phyloP scores from a whole-genome alignment of 1,140 invertebrate genomes.

The Drosophila aff. region DNA sequence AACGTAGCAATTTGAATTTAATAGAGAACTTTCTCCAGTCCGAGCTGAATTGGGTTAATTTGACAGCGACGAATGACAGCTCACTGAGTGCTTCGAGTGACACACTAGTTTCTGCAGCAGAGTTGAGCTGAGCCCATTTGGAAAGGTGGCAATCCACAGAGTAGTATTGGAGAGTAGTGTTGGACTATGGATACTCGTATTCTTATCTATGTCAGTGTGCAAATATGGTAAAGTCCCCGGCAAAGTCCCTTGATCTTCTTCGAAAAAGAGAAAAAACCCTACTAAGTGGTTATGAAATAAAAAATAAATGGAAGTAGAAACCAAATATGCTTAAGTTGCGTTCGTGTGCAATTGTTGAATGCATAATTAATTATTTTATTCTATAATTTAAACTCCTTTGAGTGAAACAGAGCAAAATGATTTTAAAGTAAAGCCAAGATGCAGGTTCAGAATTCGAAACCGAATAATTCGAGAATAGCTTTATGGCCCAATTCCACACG shows the following conservation, averaged over 20 bases:
- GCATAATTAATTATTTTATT: conserved; percentile 4
- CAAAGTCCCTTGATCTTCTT: too few species aligned
- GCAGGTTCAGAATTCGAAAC: background rate
- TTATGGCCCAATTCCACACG: conserved; percentile 18
- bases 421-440: background rate
- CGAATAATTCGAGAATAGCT: background rate
- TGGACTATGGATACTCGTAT: too few species aligned
- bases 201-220: too few species aligned
- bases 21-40: background rate
- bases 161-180: too few species aligned
- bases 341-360: background rate
- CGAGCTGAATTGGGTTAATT: background rate
- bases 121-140: background rate
- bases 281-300: too few species aligned
- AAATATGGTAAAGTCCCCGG: too few species aligned
- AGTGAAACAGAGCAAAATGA: background rate
- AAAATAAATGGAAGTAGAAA: too few species aligned
- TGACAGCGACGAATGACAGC: background rate
- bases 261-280: too few species aligned
- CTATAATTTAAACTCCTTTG: conserved; percentile 6
- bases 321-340: conserved; percentile 2
- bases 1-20: background rate
- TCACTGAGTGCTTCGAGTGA: background rate
- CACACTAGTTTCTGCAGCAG: background rate
- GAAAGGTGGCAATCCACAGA: conserved; percentile 1